Conservation (phyloP, 2,797 vertebrate genomes). For the Myripristis murdjan region DNA sequence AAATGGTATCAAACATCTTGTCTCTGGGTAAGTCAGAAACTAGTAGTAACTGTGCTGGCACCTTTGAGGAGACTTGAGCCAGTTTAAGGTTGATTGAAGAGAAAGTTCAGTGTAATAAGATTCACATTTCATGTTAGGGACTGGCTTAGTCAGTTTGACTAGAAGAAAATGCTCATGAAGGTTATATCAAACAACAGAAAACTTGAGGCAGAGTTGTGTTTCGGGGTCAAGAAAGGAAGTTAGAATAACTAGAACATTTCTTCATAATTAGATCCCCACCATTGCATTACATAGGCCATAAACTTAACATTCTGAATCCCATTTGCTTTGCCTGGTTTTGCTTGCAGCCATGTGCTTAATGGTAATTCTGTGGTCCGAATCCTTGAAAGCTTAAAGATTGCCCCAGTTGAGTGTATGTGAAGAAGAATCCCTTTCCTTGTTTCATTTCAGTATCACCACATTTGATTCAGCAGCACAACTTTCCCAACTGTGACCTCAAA, state of each 20-base stretch:
- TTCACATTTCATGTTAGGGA: too few relatives aligned
- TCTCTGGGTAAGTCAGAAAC: too few relatives aligned
- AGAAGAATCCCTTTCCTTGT: background rate
- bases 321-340: background rate
- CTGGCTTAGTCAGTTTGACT: background rate
- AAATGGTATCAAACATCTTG: background rate
- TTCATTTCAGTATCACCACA: background rate
- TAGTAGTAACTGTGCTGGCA: background rate
- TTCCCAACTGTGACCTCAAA: background rate
- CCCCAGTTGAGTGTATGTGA: background rate
- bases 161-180: background rate
- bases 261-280: background rate
- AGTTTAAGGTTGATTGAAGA: background rate
- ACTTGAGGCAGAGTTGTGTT: too few relatives aligned
- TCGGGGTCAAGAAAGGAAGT: too few relatives aligned
- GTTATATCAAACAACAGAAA: background rate
- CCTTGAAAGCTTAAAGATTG: background rate
- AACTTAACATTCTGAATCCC: background rate
- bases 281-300: background rate
- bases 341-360: background rate
- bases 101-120: background rate
- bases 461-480: background rate
- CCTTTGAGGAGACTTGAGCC: background rate
- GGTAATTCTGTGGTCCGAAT: conserved; percentile 5
- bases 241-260: too few relatives aligned